Percentiles rank a stretch among this genome's conserved stretches.
phyloP scores from a whole-genome alignment of 2,113 vertebrate species.

The Microcebus murinus region DNA sequence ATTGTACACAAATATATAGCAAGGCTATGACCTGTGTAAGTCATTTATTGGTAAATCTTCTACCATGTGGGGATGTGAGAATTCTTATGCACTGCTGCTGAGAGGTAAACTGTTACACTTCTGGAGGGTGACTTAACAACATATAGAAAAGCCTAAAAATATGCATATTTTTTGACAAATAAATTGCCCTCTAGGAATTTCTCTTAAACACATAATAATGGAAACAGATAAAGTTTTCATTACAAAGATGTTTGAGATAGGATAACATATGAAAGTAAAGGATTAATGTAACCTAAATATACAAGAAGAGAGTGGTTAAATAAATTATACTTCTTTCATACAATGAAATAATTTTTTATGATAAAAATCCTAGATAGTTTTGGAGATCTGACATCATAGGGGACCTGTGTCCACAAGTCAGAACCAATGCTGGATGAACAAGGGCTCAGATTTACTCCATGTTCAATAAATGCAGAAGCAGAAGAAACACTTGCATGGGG shows the following conservation, averaged over 20 bases:
- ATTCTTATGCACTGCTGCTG: not conserved
- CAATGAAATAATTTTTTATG: conserved; percentile 24
- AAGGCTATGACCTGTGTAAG: not conserved
- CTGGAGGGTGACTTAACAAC: not conserved
- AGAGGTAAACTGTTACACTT: conserved; percentile 25
- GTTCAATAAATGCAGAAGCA: not conserved
- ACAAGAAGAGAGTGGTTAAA: not conserved
- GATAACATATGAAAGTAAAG: conserved; percentile 10
- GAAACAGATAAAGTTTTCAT: conserved; percentile 28
- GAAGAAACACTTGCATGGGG: not conserved
- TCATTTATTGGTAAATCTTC: conserved; percentile 17
- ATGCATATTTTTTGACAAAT: conserved; percentile 25
- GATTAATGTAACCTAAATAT: conserved; percentile 33
- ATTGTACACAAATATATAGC: not conserved
- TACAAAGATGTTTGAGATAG: not conserved
- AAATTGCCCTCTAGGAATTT: conserved; percentile 52
- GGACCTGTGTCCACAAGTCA: not conserved
- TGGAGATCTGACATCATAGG: not conserved
- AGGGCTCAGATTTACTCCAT: not conserved
- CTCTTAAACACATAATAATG: conserved; percentile 39
- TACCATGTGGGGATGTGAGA: not conserved
- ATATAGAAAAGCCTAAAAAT: conserved; percentile 11
- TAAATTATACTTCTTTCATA: not conserved
- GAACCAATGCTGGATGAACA: not conserved
- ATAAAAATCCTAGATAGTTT: not conserved